These are phyloP conservation scores for Oncorhynchus kisutch DNA, from an alignment of 2,113 vertebrate species.

Conservation along the genomic window DNA sequence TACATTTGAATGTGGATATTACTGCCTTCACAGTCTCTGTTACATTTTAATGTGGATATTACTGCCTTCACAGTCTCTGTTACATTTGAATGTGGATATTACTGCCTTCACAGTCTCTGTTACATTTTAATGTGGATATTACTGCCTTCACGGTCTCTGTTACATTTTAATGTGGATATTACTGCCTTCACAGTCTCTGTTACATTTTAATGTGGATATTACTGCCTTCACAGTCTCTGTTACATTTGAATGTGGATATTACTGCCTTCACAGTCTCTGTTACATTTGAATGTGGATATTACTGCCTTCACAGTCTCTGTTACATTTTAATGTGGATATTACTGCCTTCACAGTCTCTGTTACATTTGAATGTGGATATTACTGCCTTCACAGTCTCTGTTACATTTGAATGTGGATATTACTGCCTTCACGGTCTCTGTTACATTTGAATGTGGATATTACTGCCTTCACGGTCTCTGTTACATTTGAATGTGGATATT, in stretches of 20 bases:
- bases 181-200: too few species aligned
- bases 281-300: neutral
- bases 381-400: too few species aligned
- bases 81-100: neutral
- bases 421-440: too few species aligned
- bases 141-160: too few species aligned
- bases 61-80: too few species aligned
- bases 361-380: neutral
- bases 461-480: too few species aligned
- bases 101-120: too few species aligned
- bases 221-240: too few species aligned
- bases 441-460: neutral
- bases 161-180: neutral
- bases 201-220: neutral
- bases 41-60: neutral
- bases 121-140: neutral
- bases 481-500: neutral
- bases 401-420: neutral
- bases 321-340: neutral
- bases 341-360: too few species aligned
- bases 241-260: neutral
- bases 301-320: too few species aligned
- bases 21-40: too few species aligned
- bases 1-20: neutral
- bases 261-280: too few species aligned